Evolutionary conservation across 2,888 invertebrate species (phyloP).

Genomic region (Aphrophora alni): DNA sequence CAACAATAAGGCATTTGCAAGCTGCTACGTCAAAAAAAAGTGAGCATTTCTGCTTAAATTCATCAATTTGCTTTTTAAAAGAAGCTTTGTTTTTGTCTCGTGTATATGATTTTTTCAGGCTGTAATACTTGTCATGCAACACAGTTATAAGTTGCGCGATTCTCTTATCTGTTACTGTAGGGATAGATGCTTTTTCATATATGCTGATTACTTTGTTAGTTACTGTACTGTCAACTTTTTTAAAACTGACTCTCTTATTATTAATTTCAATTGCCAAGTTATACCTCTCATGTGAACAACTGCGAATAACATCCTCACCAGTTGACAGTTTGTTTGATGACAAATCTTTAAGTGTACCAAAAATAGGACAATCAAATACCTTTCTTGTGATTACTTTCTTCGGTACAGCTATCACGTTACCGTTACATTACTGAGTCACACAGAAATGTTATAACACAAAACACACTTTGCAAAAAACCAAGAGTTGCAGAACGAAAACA

Average conservation of each 20-base stretch:
- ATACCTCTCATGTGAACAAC: conserved; percentile 33
- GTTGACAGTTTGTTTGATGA: background rate
- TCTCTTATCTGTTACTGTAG: conserved; percentile 11
- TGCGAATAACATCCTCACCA: background rate
- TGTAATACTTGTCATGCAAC: background rate
- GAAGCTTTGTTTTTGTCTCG: background rate
- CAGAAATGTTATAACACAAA: conserved; percentile 2
- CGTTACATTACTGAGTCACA: background rate
- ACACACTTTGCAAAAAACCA: too few species aligned
- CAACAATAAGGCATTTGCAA: conserved; percentile 22
- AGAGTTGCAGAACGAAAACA: background rate
- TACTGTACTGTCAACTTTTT: background rate
- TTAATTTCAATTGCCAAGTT: conserved; percentile 16
- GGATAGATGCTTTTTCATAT: conserved; percentile 16
- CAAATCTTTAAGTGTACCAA: background rate
- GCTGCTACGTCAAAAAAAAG: background rate
- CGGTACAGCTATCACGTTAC: background rate
- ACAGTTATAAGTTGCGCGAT: background rate
- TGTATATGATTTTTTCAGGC: background rate
- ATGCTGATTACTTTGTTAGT: conserved; percentile 3
- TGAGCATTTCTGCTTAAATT: background rate
- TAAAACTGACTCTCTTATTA: conserved; percentile 16
- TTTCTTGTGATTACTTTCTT: background rate
- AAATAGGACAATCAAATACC: background rate
- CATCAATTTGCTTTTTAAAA: conserved; percentile 8